A percentile compares a stretch with the other conserved stretches of the same genome.
phyloP scores from a whole-genome alignment of 1,140 invertebrate species.

The Aphaenogaster rudis region DNA sequence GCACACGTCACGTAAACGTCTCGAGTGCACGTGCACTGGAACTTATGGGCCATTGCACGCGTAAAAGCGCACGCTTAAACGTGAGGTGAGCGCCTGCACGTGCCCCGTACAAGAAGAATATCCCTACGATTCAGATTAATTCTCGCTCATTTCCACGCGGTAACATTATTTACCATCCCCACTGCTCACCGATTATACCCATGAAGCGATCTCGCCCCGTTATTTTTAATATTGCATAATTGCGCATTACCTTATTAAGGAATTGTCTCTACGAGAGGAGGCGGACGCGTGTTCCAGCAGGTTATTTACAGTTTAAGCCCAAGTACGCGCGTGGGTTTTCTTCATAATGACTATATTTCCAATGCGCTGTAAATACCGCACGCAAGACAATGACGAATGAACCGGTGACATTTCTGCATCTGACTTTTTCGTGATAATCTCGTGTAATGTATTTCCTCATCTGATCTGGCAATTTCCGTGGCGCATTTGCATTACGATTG shows the following conservation, averaged over 20 bases:
- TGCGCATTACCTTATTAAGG: conserved; percentile 22
- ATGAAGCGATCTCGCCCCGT: neutral
- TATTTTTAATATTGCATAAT: conserved; percentile 48
- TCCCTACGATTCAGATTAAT: conserved; percentile 14
- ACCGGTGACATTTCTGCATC: conserved; percentile 34
- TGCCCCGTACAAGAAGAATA: conserved; percentile 24
- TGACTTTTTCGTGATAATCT: conserved; percentile 27
- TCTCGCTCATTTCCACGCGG: neutral
- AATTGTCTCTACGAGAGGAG: neutral
- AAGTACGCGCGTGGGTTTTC: neutral
- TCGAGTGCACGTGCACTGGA: conserved; percentile 38
- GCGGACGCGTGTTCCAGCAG: neutral
- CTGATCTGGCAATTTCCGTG: conserved; percentile 16
- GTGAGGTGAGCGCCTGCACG: conserved; percentile 35
- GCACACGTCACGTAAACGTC: conserved; percentile 43
- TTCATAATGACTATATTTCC: conserved; percentile 34
- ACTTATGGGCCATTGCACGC: conserved; percentile 40
- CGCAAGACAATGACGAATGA: conserved; percentile 46
- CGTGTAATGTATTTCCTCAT: conserved; percentile 28
- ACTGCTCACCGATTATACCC: neutral
- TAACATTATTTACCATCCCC: neutral
- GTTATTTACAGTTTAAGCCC: conserved; percentile 37
- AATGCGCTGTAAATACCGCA: conserved; percentile 23
- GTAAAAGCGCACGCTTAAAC: conserved; percentile 30
- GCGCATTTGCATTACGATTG: conserved; percentile 40